Base-by-base conservation (phyloP, 2,888 invertebrate genomes). In the Lasioglossum vierecki region DNA sequence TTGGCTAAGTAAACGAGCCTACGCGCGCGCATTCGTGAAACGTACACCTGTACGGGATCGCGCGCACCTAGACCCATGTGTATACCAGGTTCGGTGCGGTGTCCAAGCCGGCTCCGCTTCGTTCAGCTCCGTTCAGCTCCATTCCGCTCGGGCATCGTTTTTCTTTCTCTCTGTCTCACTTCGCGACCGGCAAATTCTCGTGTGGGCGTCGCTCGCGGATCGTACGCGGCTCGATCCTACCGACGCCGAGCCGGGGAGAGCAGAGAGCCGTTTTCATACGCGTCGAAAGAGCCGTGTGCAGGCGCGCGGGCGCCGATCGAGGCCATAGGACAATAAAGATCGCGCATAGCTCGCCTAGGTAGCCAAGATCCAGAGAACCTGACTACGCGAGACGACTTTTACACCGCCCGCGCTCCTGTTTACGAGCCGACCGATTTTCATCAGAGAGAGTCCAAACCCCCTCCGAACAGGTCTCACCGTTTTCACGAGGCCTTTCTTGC, bases 1-100 rank as follows among this genome's bases (percentile, higher is more conserved):
- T 93, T 93, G 92, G 93, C 92, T 93, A 92, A 94, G 94, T 93
- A 94, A 94, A 93, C 91, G 93, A 94, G 93, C 93, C 92, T 92
- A 93, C 93, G 93, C 93, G 93, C 93, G 92, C 91, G 92, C 91
- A 91, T 88, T 91, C 89, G 88, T 88, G 89, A 87, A 89, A 89
- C 90, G 89, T 91, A 91, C 90, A 91, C 91, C 91, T 91, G 91
- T 88, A 90, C 87, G 85, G 68, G 26, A 26, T 74, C 80, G 66
- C 60, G 53, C 78, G 87, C 39, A 26, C 78, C 79, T 83, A 76
- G 26, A 53, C 53, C 53, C 53, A 22, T 53, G 53, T 22, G 53
- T 53, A 53, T n/a, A 53, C 22, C 73, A 66, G 60, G 63, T 75
- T 76, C 72, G 84, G 18, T 73, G 53, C 60, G 26, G 26, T 63